A percentile compares a stretch with the other conserved stretches of the same genome.
Evolutionary conservation across 2,113 vertebrate genomes (phyloP).

Genomic region (Mola mola): DNA sequence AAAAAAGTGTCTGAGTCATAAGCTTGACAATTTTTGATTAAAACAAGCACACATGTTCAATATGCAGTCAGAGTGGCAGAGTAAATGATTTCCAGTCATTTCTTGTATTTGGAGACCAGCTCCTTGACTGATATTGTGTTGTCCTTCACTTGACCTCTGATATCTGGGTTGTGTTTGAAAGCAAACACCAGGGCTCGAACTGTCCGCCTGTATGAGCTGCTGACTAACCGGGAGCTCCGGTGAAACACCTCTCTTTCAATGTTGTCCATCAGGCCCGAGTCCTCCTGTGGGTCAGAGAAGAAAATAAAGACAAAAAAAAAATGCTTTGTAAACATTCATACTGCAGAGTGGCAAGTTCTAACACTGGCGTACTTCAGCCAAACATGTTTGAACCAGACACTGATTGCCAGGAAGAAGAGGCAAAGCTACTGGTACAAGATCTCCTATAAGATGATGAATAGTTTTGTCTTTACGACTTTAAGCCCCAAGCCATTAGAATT

Average conservation of each 20-base stretch:
- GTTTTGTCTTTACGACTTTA: too few relatives aligned
- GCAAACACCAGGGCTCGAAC: slow-evolving; percentile 92
- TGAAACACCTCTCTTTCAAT: slow-evolving; percentile 95
- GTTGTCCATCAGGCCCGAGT: slow-evolving; percentile 92
- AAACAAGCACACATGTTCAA: slow-evolving; percentile 6
- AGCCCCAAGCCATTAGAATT: too few relatives aligned
- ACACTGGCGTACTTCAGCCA: too few relatives aligned
- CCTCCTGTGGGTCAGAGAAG: slow-evolving; percentile 77
- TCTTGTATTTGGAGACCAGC: slow-evolving; percentile 89
- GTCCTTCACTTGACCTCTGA: slow-evolving; percentile 84
- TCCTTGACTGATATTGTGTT: slow-evolving; percentile 79
- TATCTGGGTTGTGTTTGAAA: slow-evolving; percentile 90
- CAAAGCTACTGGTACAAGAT: too few relatives aligned
- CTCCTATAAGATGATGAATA: too few relatives aligned
- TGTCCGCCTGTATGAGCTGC: slow-evolving; percentile 87
- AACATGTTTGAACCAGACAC: too few relatives aligned
- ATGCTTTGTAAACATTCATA: not conserved
- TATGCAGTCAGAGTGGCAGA: not conserved
- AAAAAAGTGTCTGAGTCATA: not conserved
- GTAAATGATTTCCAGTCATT: slow-evolving; percentile 71
- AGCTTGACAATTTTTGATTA: not conserved
- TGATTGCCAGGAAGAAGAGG: too few relatives aligned
- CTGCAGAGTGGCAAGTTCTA: too few relatives aligned
- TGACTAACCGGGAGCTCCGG: slow-evolving; percentile 89
- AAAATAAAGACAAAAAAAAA: not conserved